A percentile compares a stretch with the other conserved stretches of the same genome.
phyloP scores from a whole-genome alignment of 2,797 vertebrate species.

The Manis pentadactyla region DNA sequence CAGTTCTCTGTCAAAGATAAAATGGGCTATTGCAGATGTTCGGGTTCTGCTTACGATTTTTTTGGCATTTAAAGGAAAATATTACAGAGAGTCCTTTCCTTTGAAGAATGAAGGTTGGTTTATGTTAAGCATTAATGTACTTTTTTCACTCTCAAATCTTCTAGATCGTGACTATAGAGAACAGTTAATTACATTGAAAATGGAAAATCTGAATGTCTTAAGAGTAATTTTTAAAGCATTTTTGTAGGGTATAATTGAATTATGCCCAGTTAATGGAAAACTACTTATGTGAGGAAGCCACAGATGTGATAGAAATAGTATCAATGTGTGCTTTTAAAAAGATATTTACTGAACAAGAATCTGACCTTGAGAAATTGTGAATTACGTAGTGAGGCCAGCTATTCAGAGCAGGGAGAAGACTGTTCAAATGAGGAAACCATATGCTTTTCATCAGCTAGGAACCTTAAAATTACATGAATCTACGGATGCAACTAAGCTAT shows the following conservation, averaged over 20 bases:
- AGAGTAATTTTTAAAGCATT: not conserved
- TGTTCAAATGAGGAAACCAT: constrained; percentile 55
- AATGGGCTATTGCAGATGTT: not conserved
- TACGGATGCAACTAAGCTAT: not conserved
- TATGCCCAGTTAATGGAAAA: not conserved
- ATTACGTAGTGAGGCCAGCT: not conserved
- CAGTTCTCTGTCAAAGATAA: not conserved
- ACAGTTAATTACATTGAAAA: constrained; percentile 4
- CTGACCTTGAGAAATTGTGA: not conserved
- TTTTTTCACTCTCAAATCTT: not conserved
- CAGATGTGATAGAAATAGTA: not conserved
- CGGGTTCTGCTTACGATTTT: not conserved
- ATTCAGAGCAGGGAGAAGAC: constrained; percentile 3
- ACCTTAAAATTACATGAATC: constrained; percentile 59
- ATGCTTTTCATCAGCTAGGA: constrained; percentile 68
- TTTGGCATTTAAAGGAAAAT: not conserved
- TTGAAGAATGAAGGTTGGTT: not conserved
- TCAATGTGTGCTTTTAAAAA: not conserved
- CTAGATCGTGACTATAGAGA: not conserved
- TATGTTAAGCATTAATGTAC: not conserved
- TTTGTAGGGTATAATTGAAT: not conserved
- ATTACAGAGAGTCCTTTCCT: not conserved
- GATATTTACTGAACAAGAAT: not conserved
- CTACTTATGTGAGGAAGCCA: constrained; percentile 28
- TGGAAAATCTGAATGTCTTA: not conserved